Conservation (phyloP, 2,797 vertebrate species). For the Oophaga sylvatica region DNA sequence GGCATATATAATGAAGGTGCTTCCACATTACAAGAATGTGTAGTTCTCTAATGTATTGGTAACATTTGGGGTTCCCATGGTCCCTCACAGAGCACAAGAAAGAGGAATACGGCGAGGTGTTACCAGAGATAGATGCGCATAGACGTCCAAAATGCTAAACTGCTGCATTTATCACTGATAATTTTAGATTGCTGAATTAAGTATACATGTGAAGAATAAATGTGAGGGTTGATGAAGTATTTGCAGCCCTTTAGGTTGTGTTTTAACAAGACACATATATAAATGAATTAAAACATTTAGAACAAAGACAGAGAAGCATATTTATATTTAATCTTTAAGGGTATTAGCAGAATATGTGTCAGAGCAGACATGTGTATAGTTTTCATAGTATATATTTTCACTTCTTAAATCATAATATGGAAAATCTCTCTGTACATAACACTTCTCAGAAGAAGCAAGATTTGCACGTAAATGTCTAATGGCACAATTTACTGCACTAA, state of each 20-base stretch:
- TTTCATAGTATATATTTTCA: not conserved
- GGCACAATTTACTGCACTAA: not conserved
- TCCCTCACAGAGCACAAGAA: no score
- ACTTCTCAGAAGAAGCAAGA: not conserved
- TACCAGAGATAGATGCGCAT: no score
- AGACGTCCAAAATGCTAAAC: no score
- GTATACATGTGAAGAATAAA: no score
- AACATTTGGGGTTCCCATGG: no score
- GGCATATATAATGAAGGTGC: no score
- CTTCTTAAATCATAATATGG: not conserved
- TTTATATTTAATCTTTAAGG: not conserved
- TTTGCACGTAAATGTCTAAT: not conserved
- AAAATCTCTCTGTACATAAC: not conserved
- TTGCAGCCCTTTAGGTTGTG: not conserved
- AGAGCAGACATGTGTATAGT: not conserved
- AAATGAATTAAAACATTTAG: not conserved
- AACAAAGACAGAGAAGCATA: not conserved
- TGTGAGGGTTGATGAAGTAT: no score
- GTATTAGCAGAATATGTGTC: not conserved
- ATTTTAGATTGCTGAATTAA: no score
- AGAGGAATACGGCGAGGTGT: no score
- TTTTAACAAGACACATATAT: not conserved
- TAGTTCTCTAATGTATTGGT: no score
- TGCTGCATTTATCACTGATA: no score
- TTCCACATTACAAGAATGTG: no score